Evolutionary conservation across 2,888 invertebrate genomes (phyloP), one percentile per base, ranked within the genome.

Genomic region (Phasia obesa): DNA sequence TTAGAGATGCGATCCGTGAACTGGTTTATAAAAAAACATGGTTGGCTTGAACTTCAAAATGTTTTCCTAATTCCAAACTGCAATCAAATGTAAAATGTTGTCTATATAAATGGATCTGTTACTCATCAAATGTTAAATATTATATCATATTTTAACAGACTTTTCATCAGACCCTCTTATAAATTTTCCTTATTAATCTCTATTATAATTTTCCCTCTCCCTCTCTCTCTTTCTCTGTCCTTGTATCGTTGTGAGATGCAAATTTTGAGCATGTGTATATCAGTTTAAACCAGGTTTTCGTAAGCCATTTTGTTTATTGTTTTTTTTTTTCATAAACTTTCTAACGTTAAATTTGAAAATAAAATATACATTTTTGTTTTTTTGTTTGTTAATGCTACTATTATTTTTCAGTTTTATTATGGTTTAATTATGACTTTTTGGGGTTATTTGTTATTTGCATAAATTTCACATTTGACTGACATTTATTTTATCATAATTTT

Each of bases 371-470:
- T 11, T 35, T 55, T 73, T 73, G 31, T 13, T 13, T 57, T 15
- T 42, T 31, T n/a, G 21, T 23, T 31, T 57, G 15, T 42, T 15
- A n/a, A 1, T 42, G 15, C 38, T n/a, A n/a, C 38, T n/a, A n/a
- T 47, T 47, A 19, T 62, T 19, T 19, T 19, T 62, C 27, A 70
- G 25, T 77, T 77, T 82, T 83, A 79, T 79, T 83, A 74, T 38
- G 38, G 51, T 82, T 82, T 82, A 82, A 83, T 83, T 83, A 83
- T 83, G 79, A 75, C 47, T 78, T 83, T 82, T 75, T 71, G 64
- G 70, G 82, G 78, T 83, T 83, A 83, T 83, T 83, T 79, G 59
- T 83, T 71, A 83, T 83, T 83, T 83, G 79, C 83, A 83, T 83
- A 83, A 83, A 79, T 83, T 83, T 83, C 79, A 70, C 75, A 75